Evolutionary conservation across 1,140 invertebrate genomes (phyloP).

Genomic region (Solen grandis): DNA sequence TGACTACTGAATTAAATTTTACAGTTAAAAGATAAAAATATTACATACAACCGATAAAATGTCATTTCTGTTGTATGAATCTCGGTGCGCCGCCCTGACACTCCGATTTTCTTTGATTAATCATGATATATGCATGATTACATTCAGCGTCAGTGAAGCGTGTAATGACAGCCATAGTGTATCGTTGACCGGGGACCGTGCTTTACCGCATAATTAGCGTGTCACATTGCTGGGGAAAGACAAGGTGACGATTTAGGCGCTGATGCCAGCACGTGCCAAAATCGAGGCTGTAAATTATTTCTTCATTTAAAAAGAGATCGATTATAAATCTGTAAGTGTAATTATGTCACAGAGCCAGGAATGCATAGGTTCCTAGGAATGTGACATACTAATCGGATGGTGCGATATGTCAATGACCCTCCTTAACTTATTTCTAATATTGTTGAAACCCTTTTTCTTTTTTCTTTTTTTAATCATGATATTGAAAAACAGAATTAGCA

Average conservation of each 20-base stretch:
- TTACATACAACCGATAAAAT: conserved; percentile 14
- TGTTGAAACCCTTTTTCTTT: not conserved
- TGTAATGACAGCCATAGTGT: not conserved
- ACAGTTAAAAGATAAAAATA: not conserved
- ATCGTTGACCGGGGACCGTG: not conserved
- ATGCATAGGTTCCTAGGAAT: conserved; percentile 23
- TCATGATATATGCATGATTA: not conserved
- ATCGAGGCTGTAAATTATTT: conserved; percentile 15
- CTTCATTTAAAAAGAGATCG: not conserved
- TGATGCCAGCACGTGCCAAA: conserved; percentile 32
- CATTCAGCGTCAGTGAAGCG: not conserved
- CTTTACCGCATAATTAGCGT: conserved; percentile 13
- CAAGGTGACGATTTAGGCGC: conserved; percentile 18
- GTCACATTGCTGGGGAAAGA: conserved; percentile 1
- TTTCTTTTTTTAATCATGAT: not conserved
- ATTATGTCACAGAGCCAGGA: conserved; percentile 10
- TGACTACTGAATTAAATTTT: conserved; percentile 19
- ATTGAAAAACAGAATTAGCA: not conserved
- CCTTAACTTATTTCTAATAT: too few species aligned
- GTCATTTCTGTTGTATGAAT: not conserved
- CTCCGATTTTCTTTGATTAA: not conserved
- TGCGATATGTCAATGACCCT: too few species aligned
- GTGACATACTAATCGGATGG: not conserved
- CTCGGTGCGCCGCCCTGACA: not conserved
- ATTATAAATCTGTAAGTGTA: conserved; percentile 41